phyloP scores from a whole-genome alignment of 2,888 invertebrate genomes.

The Diplazon laetatorius region DNA sequence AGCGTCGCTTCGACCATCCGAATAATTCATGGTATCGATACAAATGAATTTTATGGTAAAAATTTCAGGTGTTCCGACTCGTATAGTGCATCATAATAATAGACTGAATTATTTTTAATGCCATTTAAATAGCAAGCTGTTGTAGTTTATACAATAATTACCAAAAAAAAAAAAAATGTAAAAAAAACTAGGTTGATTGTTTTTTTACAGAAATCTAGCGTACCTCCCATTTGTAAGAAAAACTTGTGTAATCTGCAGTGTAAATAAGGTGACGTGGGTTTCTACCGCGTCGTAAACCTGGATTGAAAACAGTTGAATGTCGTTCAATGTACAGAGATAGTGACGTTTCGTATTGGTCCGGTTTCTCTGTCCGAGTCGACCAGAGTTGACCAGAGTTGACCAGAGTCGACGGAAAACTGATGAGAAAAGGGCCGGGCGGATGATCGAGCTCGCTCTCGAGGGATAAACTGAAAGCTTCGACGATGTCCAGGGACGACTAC shows the following conservation, averaged over 20 bases:
- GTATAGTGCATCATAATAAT: neutral
- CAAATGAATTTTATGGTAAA: neutral
- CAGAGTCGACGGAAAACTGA: too few species aligned
- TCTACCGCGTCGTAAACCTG: too few species aligned
- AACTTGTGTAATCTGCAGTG: neutral
- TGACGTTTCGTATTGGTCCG: slow-evolving; percentile 9
- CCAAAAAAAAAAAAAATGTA: too few species aligned
- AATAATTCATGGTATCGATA: slow-evolving; percentile 21
- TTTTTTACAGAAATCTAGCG: neutral
- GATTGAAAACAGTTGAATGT: too few species aligned
- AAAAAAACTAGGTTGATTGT: neutral
- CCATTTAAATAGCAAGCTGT: neutral
- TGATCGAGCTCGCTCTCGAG: slow-evolving; percentile 44
- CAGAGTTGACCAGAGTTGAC: too few species aligned
- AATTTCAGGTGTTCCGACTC: neutral
- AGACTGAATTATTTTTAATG: neutral
- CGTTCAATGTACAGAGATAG: too few species aligned
- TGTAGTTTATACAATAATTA: neutral
- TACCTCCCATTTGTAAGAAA: slow-evolving; percentile 55
- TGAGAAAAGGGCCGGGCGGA: slow-evolving; percentile 40
- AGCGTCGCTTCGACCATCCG: neutral
- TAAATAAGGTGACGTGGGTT: too few species aligned
- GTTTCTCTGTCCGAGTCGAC: too few species aligned
- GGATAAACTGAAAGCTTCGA: slow-evolving; percentile 18
- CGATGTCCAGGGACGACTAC: too few species aligned